Evolutionary conservation across 2,888 invertebrate species (phyloP), one percentile per base, ranked within the genome.

Genomic region (Pseudococcus jackbeardsleyi): DNA sequence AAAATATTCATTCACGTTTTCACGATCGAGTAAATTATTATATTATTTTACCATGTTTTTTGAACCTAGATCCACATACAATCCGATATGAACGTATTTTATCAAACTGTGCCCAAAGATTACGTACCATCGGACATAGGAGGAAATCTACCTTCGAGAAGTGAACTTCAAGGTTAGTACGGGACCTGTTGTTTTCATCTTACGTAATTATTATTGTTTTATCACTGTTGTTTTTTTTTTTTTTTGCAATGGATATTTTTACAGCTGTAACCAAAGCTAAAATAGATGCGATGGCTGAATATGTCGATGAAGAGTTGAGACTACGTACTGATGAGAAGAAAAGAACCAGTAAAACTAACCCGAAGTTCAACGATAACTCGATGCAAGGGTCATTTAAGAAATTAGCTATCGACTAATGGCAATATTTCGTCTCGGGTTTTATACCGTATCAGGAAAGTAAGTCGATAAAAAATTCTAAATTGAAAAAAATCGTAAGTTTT

Each of bases 121-220:
- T 48, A 88, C 3, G 86, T 90, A 46, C 90, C 90, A 6, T 84
- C 89, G 1, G 90, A 90, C 64, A 72, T 90, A 42, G 90, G 90
- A 11, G 90, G 90, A 15, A 85, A 15, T 17, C 54, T 77, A 15
- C 85, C 89, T 15, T 22, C 88, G 11, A 88, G 85, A 42, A 85
- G 33, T 26, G 85, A 89, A 84, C 46, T 89, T 9, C 46, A 82
- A 59, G 77, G 89, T 89, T 50, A 77, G 84, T 42, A 33, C 12
- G 6, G 64, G 1, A 22, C 22, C n/a, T 50, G 12, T 64, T 46
- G 46, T 82, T 82, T 46, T 82, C 79, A 79, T 72, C 12, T 72
- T 33, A 48, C 42, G 11, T 26, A 54, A 33, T 26, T 54, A 9
- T 42, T 85, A 12, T 15, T 50, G 48, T 12, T 50, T 50, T 17